phyloP scores from a whole-genome alignment of 2,113 vertebrate species.

The Bothrops jararaca region DNA sequence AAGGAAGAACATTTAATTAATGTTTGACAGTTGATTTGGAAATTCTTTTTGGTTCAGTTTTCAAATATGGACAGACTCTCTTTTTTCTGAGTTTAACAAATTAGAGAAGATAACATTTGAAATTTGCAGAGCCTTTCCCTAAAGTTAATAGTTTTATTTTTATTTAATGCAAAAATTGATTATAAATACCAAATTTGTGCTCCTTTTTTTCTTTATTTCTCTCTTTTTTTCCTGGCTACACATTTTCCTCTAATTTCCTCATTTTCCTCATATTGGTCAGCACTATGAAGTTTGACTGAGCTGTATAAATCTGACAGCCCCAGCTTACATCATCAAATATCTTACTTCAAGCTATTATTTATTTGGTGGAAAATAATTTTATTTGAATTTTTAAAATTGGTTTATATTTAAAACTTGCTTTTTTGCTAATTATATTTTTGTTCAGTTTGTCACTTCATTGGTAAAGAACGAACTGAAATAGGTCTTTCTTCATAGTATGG shows the following conservation, averaged over 20 bases:
- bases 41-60: background rate
- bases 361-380: background rate
- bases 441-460: constrained; percentile 25
- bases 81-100: background rate
- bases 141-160: background rate
- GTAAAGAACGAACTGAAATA: constrained; percentile 42
- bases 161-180: background rate
- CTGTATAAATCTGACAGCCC: background rate
- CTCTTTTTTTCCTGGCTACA: background rate
- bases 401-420: constrained; percentile 48
- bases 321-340: background rate
- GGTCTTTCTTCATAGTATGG: constrained; percentile 57
- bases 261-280: background rate
- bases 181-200: background rate
- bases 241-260: background rate
- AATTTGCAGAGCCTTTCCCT: background rate
- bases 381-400: background rate
- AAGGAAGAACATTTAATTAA: background rate
- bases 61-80: background rate
- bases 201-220: background rate
- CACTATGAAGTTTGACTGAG: background rate
- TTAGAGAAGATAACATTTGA: background rate
- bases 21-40: background rate
- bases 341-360: background rate
- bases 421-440: constrained; percentile 47